Conservation (phyloP, 2,113 vertebrate species). For the Lathamus discolor region DNA sequence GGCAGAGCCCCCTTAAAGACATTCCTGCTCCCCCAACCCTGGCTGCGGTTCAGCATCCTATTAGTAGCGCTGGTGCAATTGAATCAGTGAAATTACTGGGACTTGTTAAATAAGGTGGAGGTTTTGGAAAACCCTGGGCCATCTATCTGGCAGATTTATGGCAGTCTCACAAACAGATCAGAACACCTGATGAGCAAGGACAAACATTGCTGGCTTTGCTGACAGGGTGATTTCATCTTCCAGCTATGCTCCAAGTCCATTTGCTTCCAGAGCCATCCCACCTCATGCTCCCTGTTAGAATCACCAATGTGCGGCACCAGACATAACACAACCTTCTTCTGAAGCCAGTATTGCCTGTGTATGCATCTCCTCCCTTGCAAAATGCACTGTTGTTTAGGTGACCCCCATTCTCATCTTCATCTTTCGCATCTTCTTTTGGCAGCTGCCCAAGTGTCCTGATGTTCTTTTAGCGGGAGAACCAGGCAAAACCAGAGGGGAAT, state of each 20-base stretch:
- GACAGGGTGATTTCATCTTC: neutral
- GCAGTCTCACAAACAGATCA: neutral
- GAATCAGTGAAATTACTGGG: neutral
- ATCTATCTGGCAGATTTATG: neutral
- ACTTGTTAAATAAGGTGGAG: neutral
- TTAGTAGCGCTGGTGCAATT: neutral
- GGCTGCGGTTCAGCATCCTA: neutral
- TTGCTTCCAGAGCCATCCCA: neutral
- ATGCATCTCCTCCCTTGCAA: neutral
- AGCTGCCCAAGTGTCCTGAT: neutral
- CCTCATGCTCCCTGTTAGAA: neutral
- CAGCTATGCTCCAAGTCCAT: neutral
- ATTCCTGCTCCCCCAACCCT: neutral
- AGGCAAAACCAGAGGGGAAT: neutral
- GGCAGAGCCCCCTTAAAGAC: neutral
- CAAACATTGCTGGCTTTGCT: neutral
- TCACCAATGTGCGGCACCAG: fast-evolving
- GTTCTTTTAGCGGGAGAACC: neutral
- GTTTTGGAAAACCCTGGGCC: neutral
- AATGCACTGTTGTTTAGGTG: neutral
- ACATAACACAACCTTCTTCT: neutral
- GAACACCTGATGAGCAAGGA: neutral
- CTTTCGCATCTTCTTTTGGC: neutral
- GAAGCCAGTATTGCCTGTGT: neutral
- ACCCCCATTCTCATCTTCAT: neutral